These are phyloP conservation scores for Lymantria dispar DNA, from an alignment of 2,888 invertebrate genomes.

Conservation along the genomic window DNA sequence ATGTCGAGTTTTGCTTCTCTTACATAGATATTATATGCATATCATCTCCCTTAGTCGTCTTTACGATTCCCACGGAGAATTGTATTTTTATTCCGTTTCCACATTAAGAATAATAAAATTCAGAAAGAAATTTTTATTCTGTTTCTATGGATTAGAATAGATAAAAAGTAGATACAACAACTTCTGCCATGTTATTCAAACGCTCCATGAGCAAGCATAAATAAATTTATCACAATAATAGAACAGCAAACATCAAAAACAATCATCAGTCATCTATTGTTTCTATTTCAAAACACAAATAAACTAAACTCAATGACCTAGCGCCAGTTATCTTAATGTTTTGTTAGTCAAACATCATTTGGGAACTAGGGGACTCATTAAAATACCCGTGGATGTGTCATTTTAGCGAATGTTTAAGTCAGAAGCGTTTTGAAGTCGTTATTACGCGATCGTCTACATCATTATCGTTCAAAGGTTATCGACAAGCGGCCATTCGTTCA, in stretches of 20 bases:
- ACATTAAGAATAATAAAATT: no score
- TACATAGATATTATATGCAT: no score
- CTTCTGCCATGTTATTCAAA: no score
- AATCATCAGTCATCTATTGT: constrained; percentile 25
- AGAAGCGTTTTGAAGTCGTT: constrained; percentile 35
- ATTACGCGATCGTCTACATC: constrained; percentile 30
- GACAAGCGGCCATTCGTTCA: constrained; percentile 36
- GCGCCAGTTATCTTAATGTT: constrained; percentile 25
- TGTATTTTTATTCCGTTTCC: no score
- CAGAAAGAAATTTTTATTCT: no score
- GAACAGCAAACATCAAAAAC: constrained; percentile 18
- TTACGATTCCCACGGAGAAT: no score
- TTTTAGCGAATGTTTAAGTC: constrained; percentile 28
- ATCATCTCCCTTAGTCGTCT: no score
- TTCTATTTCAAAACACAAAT: constrained; percentile 12
- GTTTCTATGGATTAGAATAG: no score
- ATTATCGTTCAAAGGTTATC: constrained; percentile 43
- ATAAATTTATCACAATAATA: constrained; percentile 3
- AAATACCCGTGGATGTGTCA: constrained; percentile 14
- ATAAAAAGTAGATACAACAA: no score
- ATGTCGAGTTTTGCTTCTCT: no score
- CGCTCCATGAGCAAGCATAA: no score
- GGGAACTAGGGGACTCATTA: constrained; percentile 20
- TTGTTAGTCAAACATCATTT: constrained; percentile 22
- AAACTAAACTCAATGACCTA: constrained; percentile 15